Percentiles rank a stretch among this genome's conserved stretches.
These are phyloP conservation scores for Mellivora capensis DNA, from an alignment of 2,113 vertebrate species.

Conservation along the genomic window DNA sequence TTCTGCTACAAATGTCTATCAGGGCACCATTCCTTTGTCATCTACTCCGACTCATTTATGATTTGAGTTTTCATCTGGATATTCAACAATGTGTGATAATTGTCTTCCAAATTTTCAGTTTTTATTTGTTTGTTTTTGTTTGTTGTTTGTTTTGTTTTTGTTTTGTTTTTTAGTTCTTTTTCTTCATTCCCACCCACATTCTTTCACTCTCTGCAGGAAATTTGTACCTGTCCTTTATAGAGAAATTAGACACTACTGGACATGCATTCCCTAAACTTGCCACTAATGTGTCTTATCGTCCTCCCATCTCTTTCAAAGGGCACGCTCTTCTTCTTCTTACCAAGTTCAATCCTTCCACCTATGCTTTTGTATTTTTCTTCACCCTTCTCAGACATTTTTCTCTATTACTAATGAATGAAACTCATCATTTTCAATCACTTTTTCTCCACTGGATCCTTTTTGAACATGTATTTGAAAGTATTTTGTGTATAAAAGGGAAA, in stretches of 20 bases:
- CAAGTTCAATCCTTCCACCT: neutral
- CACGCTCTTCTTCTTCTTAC: neutral
- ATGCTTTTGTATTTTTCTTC: neutral
- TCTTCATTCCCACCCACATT: neutral
- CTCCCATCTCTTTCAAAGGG: neutral
- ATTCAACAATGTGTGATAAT: neutral
- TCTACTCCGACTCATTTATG: neutral
- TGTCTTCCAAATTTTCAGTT: neutral
- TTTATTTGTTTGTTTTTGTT: no score
- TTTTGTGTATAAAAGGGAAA: neutral
- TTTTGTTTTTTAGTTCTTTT: neutral
- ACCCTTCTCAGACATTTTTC: neutral
- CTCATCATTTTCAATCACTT: neutral
- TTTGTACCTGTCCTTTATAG: neutral
- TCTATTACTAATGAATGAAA: neutral
- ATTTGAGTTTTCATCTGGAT: neutral
- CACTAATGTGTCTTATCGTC: neutral
- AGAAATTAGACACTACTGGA: neutral
- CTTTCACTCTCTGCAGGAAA: neutral
- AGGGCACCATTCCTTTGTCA: neutral
- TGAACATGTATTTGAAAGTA: neutral
- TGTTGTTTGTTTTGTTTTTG: neutral
- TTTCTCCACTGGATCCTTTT: neutral
- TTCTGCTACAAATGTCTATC: neutral
- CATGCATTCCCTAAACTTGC: neutral